Evolutionary conservation across 2,113 vertebrate genomes (phyloP).

Genomic region (Ciconia boyciana): DNA sequence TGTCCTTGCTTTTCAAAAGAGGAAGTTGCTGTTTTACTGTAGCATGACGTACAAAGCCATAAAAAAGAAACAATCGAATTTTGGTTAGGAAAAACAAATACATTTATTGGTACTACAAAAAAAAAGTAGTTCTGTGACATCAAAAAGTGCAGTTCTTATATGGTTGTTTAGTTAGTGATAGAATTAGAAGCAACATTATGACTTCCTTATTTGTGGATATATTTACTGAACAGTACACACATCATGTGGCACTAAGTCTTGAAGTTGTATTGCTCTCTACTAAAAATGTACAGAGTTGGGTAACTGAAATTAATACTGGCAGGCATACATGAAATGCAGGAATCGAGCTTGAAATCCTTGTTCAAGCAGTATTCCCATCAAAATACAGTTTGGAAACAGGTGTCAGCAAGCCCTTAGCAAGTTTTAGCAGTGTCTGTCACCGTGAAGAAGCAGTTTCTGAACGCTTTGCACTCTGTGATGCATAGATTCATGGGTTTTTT

Average conservation of each 20-base stretch:
- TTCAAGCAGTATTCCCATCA: not conserved
- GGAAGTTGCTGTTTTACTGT: not conserved
- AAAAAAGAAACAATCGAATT: not conserved
- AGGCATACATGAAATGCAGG: not conserved
- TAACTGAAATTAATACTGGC: not conserved
- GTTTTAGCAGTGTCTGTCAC: not conserved
- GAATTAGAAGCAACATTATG: not conserved
- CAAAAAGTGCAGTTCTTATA: not conserved
- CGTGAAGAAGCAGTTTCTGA: not conserved
- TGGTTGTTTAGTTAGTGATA: not conserved
- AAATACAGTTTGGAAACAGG: not conserved
- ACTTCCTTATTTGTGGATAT: not conserved
- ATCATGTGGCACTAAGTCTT: not conserved
- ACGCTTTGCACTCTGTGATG: not conserved
- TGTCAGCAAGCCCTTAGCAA: not conserved
- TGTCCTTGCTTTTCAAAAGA: not conserved
- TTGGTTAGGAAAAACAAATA: not conserved
- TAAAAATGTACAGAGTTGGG: not conserved
- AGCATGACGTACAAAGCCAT: not conserved
- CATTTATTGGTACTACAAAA: not conserved
- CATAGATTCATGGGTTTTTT: not conserved
- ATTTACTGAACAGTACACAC: not conserved
- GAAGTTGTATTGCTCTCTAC: not conserved
- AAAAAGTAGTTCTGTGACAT: not conserved
- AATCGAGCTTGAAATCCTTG: not conserved